Evolutionary conservation across 2,113 vertebrate genomes (phyloP), one percentile per base, ranked within the genome.

Genomic region (Carassius carassius): DNA sequence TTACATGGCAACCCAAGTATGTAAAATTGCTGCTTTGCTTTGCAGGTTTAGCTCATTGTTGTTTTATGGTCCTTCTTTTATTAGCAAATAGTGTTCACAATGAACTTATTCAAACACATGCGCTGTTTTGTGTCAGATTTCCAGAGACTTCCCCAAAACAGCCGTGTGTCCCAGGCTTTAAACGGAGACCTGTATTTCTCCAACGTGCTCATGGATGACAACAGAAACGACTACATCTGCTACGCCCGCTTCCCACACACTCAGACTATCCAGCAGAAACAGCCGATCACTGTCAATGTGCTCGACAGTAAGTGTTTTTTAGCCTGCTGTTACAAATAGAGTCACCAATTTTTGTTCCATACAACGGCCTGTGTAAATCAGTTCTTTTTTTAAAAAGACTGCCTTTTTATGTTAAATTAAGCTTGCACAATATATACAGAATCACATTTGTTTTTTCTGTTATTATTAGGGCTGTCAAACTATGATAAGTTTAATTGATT

Each of bases 171-270:
- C 47, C 98, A 99, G 89, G 96, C 97, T 75, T 91, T 98, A 77
- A 99, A 99, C 49, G 98, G 98, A 90, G 98, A 99, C 89, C 94
- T 99, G 89, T 99, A 98, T 92, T 99, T 99, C 91, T 96, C 98
- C 83, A 99, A 99, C 25, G 95, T 98, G 63, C 94, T 96, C 87
- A 93, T 93, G 89, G 95, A 97, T 86, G 98, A 99, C 85, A 95
- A 94, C 21, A 95, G 97, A 13, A 96, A 94, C 8, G 97, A 99
- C 93, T 99, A 99, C 89, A 99, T 99, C 92, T 99, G 98, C 90
- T 99, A 98, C 14, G 98, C 98, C 74, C 96, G 98, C 89, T 99
- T 99, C 94, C 97, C 97, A 79, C 95, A 98, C 89, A 99, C 98
- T 0, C 98, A 98, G 89, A 99, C 98, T 83, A 99, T 99, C 88